Percentiles rank a stretch among this genome's conserved stretches.
These are phyloP conservation scores for Phacellophora camtschatica DNA, from an alignment of 30 jellyfish, hydroid and myxozoan species.

Conservation along the genomic window DNA sequence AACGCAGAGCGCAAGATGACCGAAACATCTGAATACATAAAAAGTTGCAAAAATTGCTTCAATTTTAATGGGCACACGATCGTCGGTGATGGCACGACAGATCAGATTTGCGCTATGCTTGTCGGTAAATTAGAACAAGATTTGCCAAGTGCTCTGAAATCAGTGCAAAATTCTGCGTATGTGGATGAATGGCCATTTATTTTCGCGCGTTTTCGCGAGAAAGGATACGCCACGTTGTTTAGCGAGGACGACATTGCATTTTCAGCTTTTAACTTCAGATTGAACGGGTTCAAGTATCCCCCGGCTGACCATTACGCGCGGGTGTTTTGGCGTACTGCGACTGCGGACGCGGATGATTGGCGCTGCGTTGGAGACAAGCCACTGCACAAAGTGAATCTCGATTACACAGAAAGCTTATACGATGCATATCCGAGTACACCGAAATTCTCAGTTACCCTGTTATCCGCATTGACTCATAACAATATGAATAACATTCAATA, in stretches of 20 bases:
- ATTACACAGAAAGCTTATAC: slow-evolving; percentile 41
- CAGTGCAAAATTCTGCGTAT: slow-evolving; percentile 1
- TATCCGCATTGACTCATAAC: slow-evolving; percentile 52
- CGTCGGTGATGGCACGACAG: slow-evolving; percentile 91
- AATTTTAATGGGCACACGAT: slow-evolving; percentile 58
- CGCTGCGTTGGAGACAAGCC: slow-evolving; percentile 51
- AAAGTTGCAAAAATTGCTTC: background rate
- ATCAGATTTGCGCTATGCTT: slow-evolving; percentile 76
- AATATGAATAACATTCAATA: slow-evolving; percentile 26
- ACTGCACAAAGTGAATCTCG: slow-evolving; percentile 27
- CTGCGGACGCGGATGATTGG: background rate
- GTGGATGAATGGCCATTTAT: slow-evolving; percentile 73
- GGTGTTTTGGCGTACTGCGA: slow-evolving; percentile 53
- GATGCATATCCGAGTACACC: slow-evolving; percentile 24
- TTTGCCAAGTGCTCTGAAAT: slow-evolving; percentile 39
- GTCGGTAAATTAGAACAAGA: slow-evolving; percentile 57
- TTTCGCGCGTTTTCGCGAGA: slow-evolving; percentile 32
- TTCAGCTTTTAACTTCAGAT: slow-evolving; percentile 63
- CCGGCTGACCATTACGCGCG: slow-evolving; percentile 70
- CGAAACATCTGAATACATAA: background rate
- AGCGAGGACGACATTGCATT: slow-evolving; percentile 51
- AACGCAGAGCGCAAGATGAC: slow-evolving; percentile 48
- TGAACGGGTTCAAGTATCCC: slow-evolving; percentile 65
- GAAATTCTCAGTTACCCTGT: slow-evolving; percentile 36
- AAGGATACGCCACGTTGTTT: slow-evolving; percentile 58